Evolutionary conservation across 2,113 vertebrate species (phyloP).

Genomic region (Accipiter virgatus): DNA sequence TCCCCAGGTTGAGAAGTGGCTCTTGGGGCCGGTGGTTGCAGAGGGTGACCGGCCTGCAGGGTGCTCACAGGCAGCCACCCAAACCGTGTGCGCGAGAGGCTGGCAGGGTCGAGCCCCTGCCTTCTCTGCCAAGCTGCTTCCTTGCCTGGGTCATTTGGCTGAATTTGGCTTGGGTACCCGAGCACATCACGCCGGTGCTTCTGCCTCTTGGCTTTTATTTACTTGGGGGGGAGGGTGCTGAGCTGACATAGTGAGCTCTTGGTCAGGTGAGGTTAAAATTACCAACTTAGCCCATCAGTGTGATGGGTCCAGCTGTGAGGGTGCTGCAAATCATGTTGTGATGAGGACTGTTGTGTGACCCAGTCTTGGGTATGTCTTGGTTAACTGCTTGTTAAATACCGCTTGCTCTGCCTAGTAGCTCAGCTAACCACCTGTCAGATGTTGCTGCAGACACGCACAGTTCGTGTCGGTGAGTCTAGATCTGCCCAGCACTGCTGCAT

Average conservation of each 20-base stretch:
- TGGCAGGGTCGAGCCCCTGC: background rate
- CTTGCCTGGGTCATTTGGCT: background rate
- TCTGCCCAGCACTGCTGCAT: background rate
- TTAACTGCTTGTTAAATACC: background rate
- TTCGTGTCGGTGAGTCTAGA: accelerated
- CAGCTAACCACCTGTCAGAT: background rate
- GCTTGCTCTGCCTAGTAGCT: background rate
- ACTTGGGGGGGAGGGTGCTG: background rate
- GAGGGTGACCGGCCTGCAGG: background rate
- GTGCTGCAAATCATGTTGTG: background rate
- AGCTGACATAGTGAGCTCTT: background rate
- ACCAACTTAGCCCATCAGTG: accelerated
- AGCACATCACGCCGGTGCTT: background rate
- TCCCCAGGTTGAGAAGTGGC: background rate
- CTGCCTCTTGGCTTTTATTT: background rate
- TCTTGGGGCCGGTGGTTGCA: background rate
- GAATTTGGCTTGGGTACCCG: background rate
- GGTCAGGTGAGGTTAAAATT: background rate
- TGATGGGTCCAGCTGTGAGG: background rate
- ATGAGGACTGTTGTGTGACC: background rate
- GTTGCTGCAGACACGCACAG: background rate
- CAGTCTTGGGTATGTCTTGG: accelerated
- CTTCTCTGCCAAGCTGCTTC: background rate
- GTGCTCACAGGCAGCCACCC: background rate
- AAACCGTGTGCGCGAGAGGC: background rate